Conservation (phyloP, 2,113 vertebrate species). For the Apodemus sylvaticus region DNA sequence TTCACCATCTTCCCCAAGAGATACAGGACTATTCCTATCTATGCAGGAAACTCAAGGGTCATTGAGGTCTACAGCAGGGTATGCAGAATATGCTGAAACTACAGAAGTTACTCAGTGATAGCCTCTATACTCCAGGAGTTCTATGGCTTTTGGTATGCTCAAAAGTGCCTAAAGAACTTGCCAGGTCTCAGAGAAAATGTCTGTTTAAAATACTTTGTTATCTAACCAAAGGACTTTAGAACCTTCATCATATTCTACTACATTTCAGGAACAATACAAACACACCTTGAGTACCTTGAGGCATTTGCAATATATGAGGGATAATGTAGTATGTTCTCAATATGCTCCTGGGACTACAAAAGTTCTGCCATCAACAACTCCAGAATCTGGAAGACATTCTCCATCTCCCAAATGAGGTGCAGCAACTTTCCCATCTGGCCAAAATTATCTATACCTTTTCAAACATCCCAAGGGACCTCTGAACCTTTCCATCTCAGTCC, state of each 20-base stretch:
- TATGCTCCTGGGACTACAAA: too few species aligned
- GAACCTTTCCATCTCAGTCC: not conserved
- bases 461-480: not conserved
- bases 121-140: not conserved
- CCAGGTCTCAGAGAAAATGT: not conserved
- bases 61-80: accelerated
- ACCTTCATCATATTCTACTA: not conserved
- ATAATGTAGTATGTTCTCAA: too few species aligned
- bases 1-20: not conserved
- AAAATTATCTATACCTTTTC: not conserved
- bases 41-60: not conserved
- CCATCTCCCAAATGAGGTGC: not conserved
- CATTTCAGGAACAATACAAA: not conserved
- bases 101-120: not conserved
- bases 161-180: not conserved
- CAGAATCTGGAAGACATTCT: not conserved
- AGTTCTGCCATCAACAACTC: not conserved
- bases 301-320: too few species aligned
- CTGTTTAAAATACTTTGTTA: not conserved
- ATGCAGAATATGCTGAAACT: not conserved
- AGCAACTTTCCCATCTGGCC: not conserved
- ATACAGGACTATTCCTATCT: not conserved
- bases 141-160: not conserved
- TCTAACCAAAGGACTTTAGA: not conserved
- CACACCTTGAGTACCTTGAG: too few species aligned